Conservation (phyloP, 2,888 invertebrate species). For the Bugulina stolonifera region DNA sequence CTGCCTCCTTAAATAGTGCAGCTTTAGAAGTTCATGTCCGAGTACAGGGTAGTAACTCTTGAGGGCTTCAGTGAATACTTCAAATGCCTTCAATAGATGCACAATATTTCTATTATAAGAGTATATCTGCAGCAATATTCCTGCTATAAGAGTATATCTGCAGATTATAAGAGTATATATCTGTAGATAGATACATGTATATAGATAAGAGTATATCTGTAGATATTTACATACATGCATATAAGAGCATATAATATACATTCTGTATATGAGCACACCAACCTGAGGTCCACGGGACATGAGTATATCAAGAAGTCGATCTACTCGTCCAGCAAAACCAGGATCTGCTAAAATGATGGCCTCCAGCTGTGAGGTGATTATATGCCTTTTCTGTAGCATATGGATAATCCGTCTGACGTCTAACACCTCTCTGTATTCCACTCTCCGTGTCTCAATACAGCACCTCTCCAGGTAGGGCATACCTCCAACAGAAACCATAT, state of each 20-base stretch:
- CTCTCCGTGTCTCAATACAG: conserved; percentile 15
- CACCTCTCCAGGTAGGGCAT: conserved; percentile 24
- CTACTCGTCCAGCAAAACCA: conserved; percentile 10
- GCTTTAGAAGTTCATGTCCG: conserved; percentile 12
- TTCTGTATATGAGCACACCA: too few relatives aligned
- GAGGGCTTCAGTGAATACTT: conserved; percentile 20
- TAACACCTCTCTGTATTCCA: conserved; percentile 24
- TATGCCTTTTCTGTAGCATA: conserved; percentile 24
- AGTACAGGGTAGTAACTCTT: conserved; percentile 23
- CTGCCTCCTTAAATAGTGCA: conserved; percentile 12
- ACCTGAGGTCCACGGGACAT: conserved; percentile 22
- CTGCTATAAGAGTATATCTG: background rate
- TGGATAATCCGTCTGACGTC: conserved; percentile 23
- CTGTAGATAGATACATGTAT: too few relatives aligned
- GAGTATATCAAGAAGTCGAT: conserved; percentile 22
- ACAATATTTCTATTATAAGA: too few relatives aligned
- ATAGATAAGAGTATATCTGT: too few relatives aligned
- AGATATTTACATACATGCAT: too few relatives aligned
- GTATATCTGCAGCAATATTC: background rate
- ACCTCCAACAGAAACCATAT: background rate
- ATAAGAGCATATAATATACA: too few relatives aligned
- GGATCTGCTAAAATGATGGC: conserved; percentile 25
- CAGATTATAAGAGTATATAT: too few relatives aligned
- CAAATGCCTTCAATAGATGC: conserved; percentile 6
- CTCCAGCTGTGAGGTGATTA: conserved; percentile 23